Evolutionary conservation across 92 coral and sea anemone species (phyloP).

Genomic region (Zoanthus gigantus): DNA sequence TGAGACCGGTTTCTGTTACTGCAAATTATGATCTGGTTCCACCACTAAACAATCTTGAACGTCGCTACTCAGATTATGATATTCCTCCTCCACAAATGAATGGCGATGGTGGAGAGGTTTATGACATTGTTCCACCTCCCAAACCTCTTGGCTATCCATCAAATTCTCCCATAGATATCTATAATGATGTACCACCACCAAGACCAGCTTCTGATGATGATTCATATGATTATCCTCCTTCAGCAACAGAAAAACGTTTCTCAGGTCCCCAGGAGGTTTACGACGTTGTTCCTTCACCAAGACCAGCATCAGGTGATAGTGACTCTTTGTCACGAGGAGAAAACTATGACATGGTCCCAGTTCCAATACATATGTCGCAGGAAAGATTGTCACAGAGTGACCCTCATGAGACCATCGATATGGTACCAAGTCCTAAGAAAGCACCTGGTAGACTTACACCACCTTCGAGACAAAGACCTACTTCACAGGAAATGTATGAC

Average conservation of each 20-base stretch:
- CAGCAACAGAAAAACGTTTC: conserved; percentile 21
- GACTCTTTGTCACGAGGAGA: conserved; percentile 44
- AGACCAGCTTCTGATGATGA: conserved; percentile 49
- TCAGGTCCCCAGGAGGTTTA: conserved; percentile 64
- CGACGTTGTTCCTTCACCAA: conserved; percentile 73
- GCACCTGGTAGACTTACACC: not conserved
- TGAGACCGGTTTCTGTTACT: conserved; percentile 51
- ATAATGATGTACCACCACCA: conserved; percentile 61
- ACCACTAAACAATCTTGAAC: conserved; percentile 36
- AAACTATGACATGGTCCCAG: conserved; percentile 70
- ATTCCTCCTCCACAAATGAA: conserved; percentile 64
- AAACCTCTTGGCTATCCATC: not conserved
- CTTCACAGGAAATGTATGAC: conserved; percentile 69
- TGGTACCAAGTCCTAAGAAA: conserved; percentile 31
- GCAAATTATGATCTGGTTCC: conserved; percentile 65
- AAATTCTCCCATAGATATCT: conserved; percentile 18
- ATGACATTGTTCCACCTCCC: conserved; percentile 62
- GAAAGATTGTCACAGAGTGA: conserved; percentile 7
- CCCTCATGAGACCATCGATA: conserved; percentile 12
- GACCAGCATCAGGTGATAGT: conserved; percentile 49
- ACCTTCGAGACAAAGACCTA: not conserved
- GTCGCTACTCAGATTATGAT: conserved; percentile 58
- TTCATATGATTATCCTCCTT: conserved; percentile 47
- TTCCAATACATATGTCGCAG: conserved; percentile 46
- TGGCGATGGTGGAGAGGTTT: conserved; percentile 47